Percentiles rank a stretch among this genome's conserved stretches.
Conservation (phyloP, 2,113 vertebrate species). For the Ifrita kowaldi region DNA sequence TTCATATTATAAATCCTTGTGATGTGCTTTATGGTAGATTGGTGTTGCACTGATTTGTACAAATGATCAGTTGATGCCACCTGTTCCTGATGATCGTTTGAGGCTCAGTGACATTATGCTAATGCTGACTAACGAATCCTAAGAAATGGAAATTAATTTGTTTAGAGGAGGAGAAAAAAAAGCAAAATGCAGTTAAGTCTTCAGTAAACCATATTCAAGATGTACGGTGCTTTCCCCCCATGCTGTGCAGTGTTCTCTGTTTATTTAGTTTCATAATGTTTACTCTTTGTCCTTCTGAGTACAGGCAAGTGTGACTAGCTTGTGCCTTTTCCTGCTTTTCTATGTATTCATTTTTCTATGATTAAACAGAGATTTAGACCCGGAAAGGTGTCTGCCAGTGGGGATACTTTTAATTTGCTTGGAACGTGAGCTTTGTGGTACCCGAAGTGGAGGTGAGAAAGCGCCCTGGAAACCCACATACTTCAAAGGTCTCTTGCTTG, state of each 20-base stretch:
- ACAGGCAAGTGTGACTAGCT: not conserved
- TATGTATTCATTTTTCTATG: not conserved
- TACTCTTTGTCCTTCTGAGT: not conserved
- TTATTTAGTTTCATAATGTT: not conserved
- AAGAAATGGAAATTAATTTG: constrained; percentile 32
- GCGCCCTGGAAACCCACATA: not conserved
- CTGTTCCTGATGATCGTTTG: constrained; percentile 43
- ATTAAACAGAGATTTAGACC: not conserved
- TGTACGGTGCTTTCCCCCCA: accelerated
- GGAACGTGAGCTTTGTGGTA: not conserved
- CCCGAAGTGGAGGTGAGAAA: not conserved
- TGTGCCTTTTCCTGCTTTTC: not conserved
- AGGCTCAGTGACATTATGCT: constrained; percentile 51
- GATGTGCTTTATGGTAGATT: not conserved
- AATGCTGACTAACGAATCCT: constrained; percentile 42
- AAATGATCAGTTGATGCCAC: constrained; percentile 38
- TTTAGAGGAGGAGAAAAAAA: not conserved
- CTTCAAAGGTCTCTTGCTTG: not conserved
- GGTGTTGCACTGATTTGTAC: constrained; percentile 11
- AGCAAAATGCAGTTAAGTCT: not conserved
- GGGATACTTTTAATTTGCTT: not conserved
- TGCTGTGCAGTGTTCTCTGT: not conserved
- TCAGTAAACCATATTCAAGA: not conserved
- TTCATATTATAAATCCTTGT: not conserved
- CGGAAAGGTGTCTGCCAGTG: not conserved